Conservation (phyloP, 2,797 vertebrate genomes). For the Muscicapa striata region DNA sequence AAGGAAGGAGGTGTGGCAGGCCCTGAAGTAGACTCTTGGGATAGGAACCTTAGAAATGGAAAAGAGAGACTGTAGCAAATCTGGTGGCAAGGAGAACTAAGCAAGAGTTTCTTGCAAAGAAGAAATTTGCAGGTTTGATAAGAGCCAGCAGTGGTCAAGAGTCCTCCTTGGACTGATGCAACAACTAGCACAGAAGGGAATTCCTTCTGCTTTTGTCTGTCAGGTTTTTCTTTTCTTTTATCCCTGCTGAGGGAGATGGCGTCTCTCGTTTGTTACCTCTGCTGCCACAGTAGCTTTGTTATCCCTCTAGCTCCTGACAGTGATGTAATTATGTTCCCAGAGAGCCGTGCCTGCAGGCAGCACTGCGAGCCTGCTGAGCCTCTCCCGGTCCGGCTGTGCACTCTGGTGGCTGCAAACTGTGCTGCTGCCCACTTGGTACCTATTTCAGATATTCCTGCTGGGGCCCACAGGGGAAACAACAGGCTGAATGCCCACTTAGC, state of each 20-base stretch:
- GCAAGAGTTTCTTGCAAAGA: background rate
- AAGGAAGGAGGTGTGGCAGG: background rate
- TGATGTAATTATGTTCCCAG: background rate
- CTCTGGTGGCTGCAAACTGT: background rate
- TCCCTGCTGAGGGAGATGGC: background rate
- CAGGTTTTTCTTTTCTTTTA: background rate
- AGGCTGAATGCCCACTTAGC: background rate
- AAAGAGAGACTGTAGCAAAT: background rate
- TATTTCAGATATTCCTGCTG: background rate
- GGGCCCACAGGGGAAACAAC: background rate
- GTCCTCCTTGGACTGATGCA: background rate
- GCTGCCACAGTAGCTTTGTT: background rate
- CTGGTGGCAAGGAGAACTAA: background rate
- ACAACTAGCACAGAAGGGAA: background rate
- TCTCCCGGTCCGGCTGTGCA: accelerated
- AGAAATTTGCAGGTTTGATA: background rate
- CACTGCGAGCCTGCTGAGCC: background rate
- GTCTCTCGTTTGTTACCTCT: background rate
- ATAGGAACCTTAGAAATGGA: background rate
- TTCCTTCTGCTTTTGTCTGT: background rate
- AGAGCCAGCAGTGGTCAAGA: background rate
- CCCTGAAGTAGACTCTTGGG: background rate
- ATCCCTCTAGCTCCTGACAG: background rate
- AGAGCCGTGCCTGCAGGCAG: background rate
- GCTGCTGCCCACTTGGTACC: background rate